Evolutionary conservation across 2,113 vertebrate species (phyloP).

Genomic region (Arizona elegans): DNA sequence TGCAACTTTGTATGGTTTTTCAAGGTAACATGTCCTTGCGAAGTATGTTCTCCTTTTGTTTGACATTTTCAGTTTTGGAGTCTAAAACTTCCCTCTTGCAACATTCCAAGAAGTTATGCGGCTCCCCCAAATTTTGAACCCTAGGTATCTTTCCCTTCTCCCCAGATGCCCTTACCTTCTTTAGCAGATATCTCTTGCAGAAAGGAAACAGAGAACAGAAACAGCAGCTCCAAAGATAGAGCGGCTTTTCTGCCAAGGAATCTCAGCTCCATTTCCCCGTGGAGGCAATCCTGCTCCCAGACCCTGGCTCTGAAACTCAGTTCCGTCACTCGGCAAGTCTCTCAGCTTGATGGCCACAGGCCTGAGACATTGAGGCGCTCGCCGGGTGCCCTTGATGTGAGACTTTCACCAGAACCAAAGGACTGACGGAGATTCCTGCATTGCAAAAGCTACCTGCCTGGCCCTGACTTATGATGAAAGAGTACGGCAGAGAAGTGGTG

Average conservation of each 20-base stretch:
- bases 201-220: constrained; percentile 9
- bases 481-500: constrained; percentile 26
- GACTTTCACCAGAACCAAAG: background rate
- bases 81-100: background rate
- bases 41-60: background rate
- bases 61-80: background rate
- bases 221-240: background rate
- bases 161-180: constrained; percentile 20
- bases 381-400: background rate
- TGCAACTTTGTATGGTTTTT: background rate
- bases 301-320: background rate
- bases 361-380: background rate
- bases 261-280: background rate
- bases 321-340: background rate
- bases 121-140: background rate
- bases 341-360: background rate
- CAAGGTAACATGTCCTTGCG: too few species aligned
- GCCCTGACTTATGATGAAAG: constrained; percentile 29
- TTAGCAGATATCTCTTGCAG: background rate
- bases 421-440: background rate
- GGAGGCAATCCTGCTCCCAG: constrained; percentile 1
- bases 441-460: constrained; percentile 24
- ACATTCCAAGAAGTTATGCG: background rate
- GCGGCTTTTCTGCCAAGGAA: background rate
- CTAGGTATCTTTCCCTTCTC: background rate